Evolutionary conservation across 2,888 invertebrate genomes (phyloP), one percentile per base, ranked within the genome.

Genomic region (Callinectes sapidus): DNA sequence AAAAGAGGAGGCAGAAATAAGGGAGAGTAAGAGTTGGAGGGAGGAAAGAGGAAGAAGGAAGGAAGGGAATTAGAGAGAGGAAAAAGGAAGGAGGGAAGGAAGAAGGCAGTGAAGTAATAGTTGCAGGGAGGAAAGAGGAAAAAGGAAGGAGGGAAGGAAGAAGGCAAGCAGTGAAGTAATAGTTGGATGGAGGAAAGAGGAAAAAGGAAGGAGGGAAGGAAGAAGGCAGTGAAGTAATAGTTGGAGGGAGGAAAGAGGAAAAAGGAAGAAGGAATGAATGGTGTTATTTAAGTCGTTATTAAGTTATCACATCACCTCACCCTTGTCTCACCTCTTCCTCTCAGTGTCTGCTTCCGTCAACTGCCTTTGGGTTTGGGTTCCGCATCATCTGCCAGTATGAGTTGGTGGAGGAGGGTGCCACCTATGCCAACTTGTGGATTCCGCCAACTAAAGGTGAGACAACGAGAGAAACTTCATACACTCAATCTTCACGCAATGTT

Each of bases 311-410:
- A 61, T 18, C 23, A 16, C 23, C 6, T 61, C 23, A 61, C 3
- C 61, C 13, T 32, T 35, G 32, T 35, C 32, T 18, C 16, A 35
- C 39, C 42, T n/a, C 23, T 48, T 18, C 61, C 42, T 66, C 32
- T 5, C 92, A 94, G 94, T 71, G 90, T 71, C 85, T 94, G 18
- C 71, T 93, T 10, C 89, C 94, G 0, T 81, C 94, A 0, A 90
- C 93, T 10, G 94, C 91, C 13, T 93, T 93, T 28, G 93, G 94
- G 1, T 94, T 94, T 85, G 94, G 94, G 0, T 92, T 93, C 54
- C 92, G 92, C 28, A 86, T 94, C 23, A 61, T 94, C 13, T 93
- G 93, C 28, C 94, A 94, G 90, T 94, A 85, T 42, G 94, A 94
- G 48, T 23, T 93, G 77, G 61, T 87, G 10, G 55, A 54, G 18